phyloP scores from a whole-genome alignment of 2,888 invertebrate species.

The Chloromyia formosa region DNA sequence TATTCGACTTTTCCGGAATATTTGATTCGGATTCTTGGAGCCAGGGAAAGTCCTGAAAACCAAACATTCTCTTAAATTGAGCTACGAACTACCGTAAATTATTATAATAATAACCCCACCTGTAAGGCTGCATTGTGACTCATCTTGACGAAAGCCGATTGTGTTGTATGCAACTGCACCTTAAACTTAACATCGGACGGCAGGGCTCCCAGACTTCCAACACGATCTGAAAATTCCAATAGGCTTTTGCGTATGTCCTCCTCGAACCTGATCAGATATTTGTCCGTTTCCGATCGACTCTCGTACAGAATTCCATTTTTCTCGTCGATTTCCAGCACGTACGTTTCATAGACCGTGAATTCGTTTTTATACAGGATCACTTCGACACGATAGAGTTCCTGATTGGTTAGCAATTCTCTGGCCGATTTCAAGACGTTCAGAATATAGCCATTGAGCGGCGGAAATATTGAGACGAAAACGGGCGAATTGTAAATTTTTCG shows the following conservation, averaged over 20 bases:
- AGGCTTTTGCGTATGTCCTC: slow-evolving; percentile 57
- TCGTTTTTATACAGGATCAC: slow-evolving; percentile 56
- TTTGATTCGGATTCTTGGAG: slow-evolving; percentile 52
- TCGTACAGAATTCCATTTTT: slow-evolving; percentile 43
- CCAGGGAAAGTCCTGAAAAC: slow-evolving; percentile 60
- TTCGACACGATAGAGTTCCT: slow-evolving; percentile 55
- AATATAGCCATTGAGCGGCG: slow-evolving; percentile 59
- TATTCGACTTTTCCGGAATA: slow-evolving; percentile 46
- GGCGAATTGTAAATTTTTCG: slow-evolving; percentile 59
- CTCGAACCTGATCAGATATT: slow-evolving; percentile 59
- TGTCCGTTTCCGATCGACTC: slow-evolving; percentile 51
- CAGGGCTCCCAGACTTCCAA: slow-evolving; percentile 56
- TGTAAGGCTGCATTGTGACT: slow-evolving; percentile 57
- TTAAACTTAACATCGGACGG: slow-evolving; percentile 56
- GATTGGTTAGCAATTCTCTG: slow-evolving; percentile 53
- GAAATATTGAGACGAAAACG: slow-evolving; percentile 58
- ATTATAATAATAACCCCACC: slow-evolving; percentile 48
- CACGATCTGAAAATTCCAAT: slow-evolving; percentile 56
- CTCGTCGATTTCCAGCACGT: slow-evolving; percentile 51
- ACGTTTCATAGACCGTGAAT: slow-evolving; percentile 50
- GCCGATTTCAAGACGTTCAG: slow-evolving; percentile 55
- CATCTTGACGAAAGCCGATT: slow-evolving; percentile 56
- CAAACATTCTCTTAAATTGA: neutral
- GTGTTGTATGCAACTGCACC: slow-evolving; percentile 58
- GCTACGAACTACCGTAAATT: no score